These are phyloP conservation scores for Dasyornis broadbenti DNA, from an alignment of 2,113 vertebrate genomes.

Conservation along the genomic window DNA sequence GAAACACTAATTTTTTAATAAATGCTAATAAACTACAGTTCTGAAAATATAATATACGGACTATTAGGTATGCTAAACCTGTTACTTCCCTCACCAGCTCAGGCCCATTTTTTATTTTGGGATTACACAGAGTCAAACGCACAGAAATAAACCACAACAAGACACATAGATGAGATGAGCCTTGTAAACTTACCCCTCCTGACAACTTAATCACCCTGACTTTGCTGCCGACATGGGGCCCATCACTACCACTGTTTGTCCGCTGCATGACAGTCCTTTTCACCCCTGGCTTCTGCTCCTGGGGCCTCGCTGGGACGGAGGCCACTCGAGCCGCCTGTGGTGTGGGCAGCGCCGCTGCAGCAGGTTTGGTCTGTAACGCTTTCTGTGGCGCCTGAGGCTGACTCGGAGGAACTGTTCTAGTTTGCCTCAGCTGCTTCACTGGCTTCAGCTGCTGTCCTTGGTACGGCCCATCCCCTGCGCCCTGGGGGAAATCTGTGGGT, in stretches of 20 bases:
- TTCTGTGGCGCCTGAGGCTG: slow-evolving; percentile 39
- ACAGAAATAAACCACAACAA: background rate
- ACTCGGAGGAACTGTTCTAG: slow-evolving; percentile 43
- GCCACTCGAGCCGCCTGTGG: slow-evolving; percentile 53
- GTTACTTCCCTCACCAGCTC: background rate
- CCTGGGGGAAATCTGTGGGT: slow-evolving; percentile 43
- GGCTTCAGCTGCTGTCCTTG: slow-evolving; percentile 69
- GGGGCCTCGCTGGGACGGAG: slow-evolving; percentile 61
- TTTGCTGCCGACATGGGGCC: slow-evolving; percentile 83
- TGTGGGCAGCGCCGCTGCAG: slow-evolving; percentile 38
- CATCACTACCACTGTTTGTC: slow-evolving; percentile 73
- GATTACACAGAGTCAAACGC: background rate
- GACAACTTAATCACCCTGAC: slow-evolving; percentile 92
- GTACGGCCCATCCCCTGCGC: slow-evolving; percentile 34
- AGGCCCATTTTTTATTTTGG: background rate
- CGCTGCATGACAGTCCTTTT: slow-evolving; percentile 98
- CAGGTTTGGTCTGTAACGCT: slow-evolving; percentile 32
- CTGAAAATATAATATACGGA: background rate
- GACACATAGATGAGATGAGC: slow-evolving; percentile 16
- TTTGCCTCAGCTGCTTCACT: slow-evolving; percentile 65
- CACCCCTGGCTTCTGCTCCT: slow-evolving; percentile 75
- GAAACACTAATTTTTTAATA: background rate
- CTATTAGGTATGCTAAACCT: background rate
- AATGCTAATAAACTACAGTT: background rate
- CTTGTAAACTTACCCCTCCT: slow-evolving; percentile 84